Conservation (phyloP, 1,140 invertebrate species). For the Vollenhovia emeryi region DNA sequence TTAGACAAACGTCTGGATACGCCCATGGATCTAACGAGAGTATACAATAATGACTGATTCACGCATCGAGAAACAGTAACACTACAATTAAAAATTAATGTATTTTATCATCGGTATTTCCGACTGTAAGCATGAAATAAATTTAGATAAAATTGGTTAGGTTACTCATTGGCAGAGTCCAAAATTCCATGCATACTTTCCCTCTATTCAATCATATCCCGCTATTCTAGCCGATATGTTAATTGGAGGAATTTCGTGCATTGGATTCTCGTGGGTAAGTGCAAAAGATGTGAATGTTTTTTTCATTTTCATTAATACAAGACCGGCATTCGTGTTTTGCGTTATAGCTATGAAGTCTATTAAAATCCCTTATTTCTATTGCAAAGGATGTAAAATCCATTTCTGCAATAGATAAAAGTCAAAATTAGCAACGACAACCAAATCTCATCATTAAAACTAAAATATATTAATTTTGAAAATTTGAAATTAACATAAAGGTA, state of each 20-base stretch:
- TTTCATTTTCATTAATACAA: neutral
- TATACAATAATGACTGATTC: neutral
- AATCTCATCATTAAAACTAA: neutral
- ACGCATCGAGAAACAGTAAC: neutral
- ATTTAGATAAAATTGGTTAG: constrained; percentile 73
- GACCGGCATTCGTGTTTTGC: neutral
- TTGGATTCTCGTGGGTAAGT: constrained; percentile 94
- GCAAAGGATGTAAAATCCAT: neutral
- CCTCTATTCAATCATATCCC: constrained; percentile 97
- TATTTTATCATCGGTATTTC: too few relatives aligned
- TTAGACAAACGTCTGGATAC: too few relatives aligned
- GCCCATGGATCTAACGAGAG: too few relatives aligned
- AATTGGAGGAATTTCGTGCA: constrained; percentile 96
- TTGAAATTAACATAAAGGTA: neutral
- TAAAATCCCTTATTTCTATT: neutral
- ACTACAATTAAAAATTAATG: neutral
- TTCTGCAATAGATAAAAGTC: neutral
- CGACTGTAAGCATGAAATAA: neutral
- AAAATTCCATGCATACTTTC: constrained; percentile 99
- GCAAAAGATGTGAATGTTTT: constrained; percentile 38
- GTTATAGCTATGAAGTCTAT: too few relatives aligned
- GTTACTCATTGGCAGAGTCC: constrained; percentile 99
- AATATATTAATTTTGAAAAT: too few relatives aligned
- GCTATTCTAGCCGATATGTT: constrained; percentile 98
- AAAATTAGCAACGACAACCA: neutral